Percentiles rank a stretch among this genome's conserved stretches.
Conservation (phyloP, 2,797 vertebrate genomes). For the Gambelia wislizenii region DNA sequence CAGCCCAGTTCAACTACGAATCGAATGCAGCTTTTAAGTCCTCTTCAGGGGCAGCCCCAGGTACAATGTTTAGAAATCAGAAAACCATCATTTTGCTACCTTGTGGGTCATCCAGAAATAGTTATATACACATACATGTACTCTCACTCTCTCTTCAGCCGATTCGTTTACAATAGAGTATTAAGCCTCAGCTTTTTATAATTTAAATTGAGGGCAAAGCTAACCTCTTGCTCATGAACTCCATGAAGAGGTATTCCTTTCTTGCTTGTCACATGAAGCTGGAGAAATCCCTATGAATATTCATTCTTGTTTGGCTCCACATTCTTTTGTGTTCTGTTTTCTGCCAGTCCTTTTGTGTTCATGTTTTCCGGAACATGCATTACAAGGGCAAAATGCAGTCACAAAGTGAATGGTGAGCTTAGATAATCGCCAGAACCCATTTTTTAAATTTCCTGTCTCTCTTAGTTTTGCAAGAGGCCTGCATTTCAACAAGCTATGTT, state of each 20-base stretch:
- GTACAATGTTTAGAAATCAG: not conserved
- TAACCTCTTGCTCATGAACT: slow-evolving; percentile 30
- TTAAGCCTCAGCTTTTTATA: slow-evolving; percentile 1
- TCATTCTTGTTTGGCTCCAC: slow-evolving; percentile 23
- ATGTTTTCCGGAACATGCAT: slow-evolving; percentile 32
- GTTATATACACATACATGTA: not conserved
- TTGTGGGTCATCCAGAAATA: not conserved
- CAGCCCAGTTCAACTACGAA: not conserved
- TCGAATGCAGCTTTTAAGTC: not conserved
- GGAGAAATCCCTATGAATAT: not conserved
- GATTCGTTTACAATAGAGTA: not conserved
- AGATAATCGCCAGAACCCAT: slow-evolving; percentile 8
- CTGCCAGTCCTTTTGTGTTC: slow-evolving; percentile 24
- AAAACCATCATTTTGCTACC: not conserved
- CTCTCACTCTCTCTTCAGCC: not conserved
- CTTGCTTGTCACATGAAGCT: slow-evolving; percentile 3
- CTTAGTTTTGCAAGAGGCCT: not conserved
- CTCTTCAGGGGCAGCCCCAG: not conserved
- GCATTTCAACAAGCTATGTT: slow-evolving; percentile 14
- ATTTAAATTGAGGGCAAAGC: slow-evolving; percentile 8
- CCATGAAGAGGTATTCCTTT: not conserved
- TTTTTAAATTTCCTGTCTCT: slow-evolving; percentile 35
- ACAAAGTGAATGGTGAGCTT: slow-evolving; percentile 23
- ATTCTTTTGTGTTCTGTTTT: slow-evolving; percentile 12
- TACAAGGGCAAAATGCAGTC: not conserved